Evolutionary conservation across 1,140 invertebrate species (phyloP).

Genomic region (Calliopsis andreniformis): DNA sequence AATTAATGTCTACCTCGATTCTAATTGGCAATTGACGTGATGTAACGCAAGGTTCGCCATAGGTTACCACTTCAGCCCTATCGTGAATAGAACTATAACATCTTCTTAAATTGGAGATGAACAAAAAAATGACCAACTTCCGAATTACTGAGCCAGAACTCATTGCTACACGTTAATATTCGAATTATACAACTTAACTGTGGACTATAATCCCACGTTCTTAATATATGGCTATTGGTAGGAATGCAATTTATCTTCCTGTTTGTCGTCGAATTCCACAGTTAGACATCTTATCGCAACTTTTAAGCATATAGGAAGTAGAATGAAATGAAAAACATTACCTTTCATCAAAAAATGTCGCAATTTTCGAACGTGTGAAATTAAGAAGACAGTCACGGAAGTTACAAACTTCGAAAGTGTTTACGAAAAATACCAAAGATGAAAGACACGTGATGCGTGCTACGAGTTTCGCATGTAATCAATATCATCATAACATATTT

Average conservation of each 20-base stretch:
- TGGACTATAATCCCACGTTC: neutral
- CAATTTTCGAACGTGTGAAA: neutral
- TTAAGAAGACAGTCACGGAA: slow-evolving; percentile 1
- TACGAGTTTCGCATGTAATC: slow-evolving; percentile 21
- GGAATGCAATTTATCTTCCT: slow-evolving; percentile 40
- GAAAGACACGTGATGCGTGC: slow-evolving; percentile 11
- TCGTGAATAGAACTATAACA: neutral
- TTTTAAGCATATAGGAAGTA: neutral
- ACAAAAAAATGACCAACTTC: neutral
- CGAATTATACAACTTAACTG: neutral
- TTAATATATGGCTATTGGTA: slow-evolving; percentile 43
- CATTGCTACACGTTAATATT: neutral
- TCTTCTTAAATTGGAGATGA: neutral
- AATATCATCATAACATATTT: no score
- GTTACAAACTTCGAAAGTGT: slow-evolving; percentile 5
- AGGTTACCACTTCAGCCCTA: slow-evolving; percentile 35
- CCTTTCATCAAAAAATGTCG: slow-evolving; percentile 3
- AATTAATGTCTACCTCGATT: slow-evolving; percentile 53
- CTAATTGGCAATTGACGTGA: slow-evolving; percentile 45
- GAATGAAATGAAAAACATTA: neutral
- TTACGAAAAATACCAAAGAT: slow-evolving; percentile 22
- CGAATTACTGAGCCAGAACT: neutral
- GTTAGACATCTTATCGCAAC: neutral
- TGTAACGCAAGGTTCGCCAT: slow-evolving; percentile 43
- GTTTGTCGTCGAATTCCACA: slow-evolving; percentile 16